Base-by-base conservation (phyloP, 2,113 vertebrate species). In the Scolopax mira region DNA sequence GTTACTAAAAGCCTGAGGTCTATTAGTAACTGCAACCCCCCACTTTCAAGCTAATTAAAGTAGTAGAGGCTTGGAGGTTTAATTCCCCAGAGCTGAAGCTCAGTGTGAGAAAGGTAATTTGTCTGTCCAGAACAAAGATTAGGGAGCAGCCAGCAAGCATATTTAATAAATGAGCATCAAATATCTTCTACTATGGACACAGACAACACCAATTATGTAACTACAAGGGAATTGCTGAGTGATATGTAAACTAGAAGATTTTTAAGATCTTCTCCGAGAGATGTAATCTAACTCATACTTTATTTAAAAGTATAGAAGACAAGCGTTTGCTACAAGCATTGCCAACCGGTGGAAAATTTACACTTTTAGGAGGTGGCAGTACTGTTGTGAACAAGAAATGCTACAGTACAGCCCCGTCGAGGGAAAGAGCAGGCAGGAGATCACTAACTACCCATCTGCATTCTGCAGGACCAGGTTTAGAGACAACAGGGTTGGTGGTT, bases 111-210 rank as follows among this genome's bases (percentile, higher is more conserved):
- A 99, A 99, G 98, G 99, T 99, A 99, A 99, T 99, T 99, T 99
- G 99, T 99, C 99, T 99, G 99, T 99, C 99, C 98, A 99, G 99
- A 99, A 99, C 99, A 99, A 99, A 99, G 99, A 99, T 99, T 99
- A 98, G 94, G 98, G 98, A 98, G 98, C 98, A 98, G 98, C 98
- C 97, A 98, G 98, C 96, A 97, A 99, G 98, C 98, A 98, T 98
- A 99, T 98, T 98, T 99, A 99, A 99, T 99, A 99, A 99, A 99
- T 98, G 99, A 99, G 98, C 99, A 98, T 99, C 99, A 98, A 98
- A 98, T 98, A 99, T 98, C 98, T 98, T 98, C 96, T 85, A 94
- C 97, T 95, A 97, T 95, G 97, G 98, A 98, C 97, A 98, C 91
- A 96, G 97, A 98, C 98, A 97, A 97, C 98, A 98, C 98, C 98